Evolutionary conservation across 2,888 invertebrate species (phyloP).

Genomic region (Nudaria mundana): DNA sequence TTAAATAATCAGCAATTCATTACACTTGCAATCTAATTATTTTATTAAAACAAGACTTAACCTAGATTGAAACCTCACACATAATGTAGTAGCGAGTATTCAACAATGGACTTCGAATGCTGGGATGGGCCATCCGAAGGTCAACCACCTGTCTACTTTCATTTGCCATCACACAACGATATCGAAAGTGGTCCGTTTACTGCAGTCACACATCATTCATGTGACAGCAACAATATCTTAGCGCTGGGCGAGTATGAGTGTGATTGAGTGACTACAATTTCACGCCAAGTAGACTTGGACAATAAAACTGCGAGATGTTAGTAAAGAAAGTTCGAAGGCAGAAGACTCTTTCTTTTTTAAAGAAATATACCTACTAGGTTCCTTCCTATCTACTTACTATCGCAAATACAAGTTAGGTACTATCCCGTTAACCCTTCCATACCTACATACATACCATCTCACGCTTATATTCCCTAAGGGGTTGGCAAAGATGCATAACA

Average conservation of each 20-base stretch:
- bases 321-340: no score
- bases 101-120: slow-evolving; percentile 27
- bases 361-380: no score
- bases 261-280: slow-evolving; percentile 5
- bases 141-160: slow-evolving; percentile 35
- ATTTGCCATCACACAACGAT: slow-evolving; percentile 28
- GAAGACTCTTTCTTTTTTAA: no score
- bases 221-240: slow-evolving; percentile 21
- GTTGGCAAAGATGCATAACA: no score
- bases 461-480: no score
- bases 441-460: no score
- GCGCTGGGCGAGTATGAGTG: not conserved
- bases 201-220: slow-evolving; percentile 11
- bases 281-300: not conserved
- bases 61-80: not conserved
- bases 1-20: no score
- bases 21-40: no score
- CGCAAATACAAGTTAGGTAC: no score
- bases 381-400: no score
- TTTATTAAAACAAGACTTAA: no score
- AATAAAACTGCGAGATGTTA: not conserved
- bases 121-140: slow-evolving; percentile 27
- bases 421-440: no score
- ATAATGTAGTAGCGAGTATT: slow-evolving; percentile 16
- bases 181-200: slow-evolving; percentile 22